A percentile compares a stretch with the other conserved stretches of the same genome.
Evolutionary conservation across 2,113 vertebrate species (phyloP).

Genomic region (Myrmophylax atrothorax): DNA sequence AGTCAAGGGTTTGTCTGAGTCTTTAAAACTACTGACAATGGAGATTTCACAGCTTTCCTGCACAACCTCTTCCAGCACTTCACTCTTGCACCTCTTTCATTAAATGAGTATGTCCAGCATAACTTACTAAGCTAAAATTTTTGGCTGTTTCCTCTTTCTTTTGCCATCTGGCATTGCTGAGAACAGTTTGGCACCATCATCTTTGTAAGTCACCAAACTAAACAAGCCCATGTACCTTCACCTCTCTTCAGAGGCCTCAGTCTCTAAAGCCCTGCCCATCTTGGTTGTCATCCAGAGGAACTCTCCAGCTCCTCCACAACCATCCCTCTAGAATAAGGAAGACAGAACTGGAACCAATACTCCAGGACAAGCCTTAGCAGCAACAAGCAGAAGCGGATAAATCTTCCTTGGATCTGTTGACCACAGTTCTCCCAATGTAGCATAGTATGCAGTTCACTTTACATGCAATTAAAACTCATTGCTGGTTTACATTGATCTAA

Average conservation of each 20-base stretch:
- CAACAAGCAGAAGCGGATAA: neutral
- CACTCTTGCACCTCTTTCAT: neutral
- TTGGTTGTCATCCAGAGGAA: neutral
- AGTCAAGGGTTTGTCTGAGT: accelerated
- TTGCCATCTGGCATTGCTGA: neutral
- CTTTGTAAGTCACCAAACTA: neutral
- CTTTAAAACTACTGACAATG: neutral
- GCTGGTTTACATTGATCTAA: neutral
- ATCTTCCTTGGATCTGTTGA: neutral
- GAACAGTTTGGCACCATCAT: neutral
- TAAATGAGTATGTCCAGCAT: neutral
- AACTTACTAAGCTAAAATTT: neutral
- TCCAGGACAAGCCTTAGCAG: neutral
- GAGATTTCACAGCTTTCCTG: neutral
- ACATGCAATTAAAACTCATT: neutral
- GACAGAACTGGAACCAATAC: neutral
- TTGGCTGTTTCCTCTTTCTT: neutral
- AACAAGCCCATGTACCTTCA: neutral
- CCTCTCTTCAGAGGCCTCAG: neutral
- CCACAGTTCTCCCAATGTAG: neutral
- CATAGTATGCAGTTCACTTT: neutral
- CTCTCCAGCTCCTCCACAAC: neutral
- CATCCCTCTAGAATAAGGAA: neutral
- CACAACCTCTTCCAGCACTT: neutral
- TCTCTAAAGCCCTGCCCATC: neutral